These are phyloP conservation scores for Cebus imitator DNA, from an alignment of 2,113 vertebrate species.

Conservation along the genomic window DNA sequence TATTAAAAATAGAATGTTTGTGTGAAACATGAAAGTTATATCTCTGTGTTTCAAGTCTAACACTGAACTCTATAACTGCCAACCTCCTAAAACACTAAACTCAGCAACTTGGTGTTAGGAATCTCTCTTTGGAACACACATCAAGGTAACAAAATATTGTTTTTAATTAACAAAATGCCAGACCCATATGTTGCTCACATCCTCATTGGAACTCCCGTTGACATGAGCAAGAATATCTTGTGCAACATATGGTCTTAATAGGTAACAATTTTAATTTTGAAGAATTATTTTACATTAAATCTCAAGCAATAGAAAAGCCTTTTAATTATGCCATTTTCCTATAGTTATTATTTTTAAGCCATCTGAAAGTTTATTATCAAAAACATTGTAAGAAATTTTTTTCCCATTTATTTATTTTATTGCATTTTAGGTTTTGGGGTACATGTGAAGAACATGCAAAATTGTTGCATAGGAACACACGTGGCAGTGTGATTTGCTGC, in stretches of 20 bases:
- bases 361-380: background rate
- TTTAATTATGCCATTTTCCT: background rate
- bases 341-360: background rate
- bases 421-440: too few species aligned
- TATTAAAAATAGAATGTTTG: background rate
- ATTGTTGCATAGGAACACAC: too few species aligned
- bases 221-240: slow-evolving; percentile 29
- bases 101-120: slow-evolving; percentile 13
- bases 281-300: background rate
- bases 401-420: too few species aligned
- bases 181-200: background rate
- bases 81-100: slow-evolving; percentile 13
- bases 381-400: background rate
- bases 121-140: slow-evolving; percentile 6
- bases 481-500: too few species aligned
- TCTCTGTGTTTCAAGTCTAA: background rate
- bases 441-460: too few species aligned
- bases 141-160: slow-evolving; percentile 45
- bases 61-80: background rate
- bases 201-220: slow-evolving; percentile 18
- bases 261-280: slow-evolving; percentile 25
- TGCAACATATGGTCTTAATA: slow-evolving; percentile 27
- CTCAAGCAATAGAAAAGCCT: background rate
- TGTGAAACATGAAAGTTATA: background rate
- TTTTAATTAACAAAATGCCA: slow-evolving; percentile 61